Base-by-base conservation (phyloP, 23 tunicate species). In the Botrylloides violaceus region DNA sequence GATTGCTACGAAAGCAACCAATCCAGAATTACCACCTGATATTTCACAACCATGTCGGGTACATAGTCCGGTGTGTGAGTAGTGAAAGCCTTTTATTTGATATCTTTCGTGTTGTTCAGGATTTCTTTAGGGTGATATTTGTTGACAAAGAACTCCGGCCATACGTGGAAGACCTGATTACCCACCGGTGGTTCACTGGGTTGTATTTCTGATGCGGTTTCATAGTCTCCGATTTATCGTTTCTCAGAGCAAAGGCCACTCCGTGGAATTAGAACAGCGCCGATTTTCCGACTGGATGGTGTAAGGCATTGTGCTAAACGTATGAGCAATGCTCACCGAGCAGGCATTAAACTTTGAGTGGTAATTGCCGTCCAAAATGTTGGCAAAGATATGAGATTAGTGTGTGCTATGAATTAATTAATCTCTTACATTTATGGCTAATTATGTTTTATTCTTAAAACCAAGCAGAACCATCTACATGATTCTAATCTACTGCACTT, bases 141-240 rank as follows among this genome's bases (percentile, higher is more conserved):
- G 90, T 90, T 27, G 85, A 83, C 75, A 90, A 90, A 50, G 97
- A 90, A 59, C 83, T 66, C 32, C 81, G 97, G 24, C 97, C 97
- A 24, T 90, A 90, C 43, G 81, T 88, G 3, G 64, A 65, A 12
- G 86, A 83, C 36, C 63, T 90, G 25, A 60, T 90, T 2, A 83
- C 49, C 39, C 97, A 90, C 70, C 32, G 70, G 12, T 90, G 97
- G 97, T 90, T 90, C 53, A 58, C 64, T 28, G 96, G 96, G 18
- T 76, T 53, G 49, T 88, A 88, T 36, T 88, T 88, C 65, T 88
- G 66, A 86, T 36, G 18, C 64, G 19, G 53, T 7, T 9, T 7
- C 53, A 7, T 15, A 43, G 15, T 9, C 12, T 43, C 53, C 53
- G 53, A 15, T 43, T 43, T 43, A 9, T 43, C 53, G 15, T 43